Conservation (phyloP, 2,113 vertebrate species). For the Rhynchomys soricoides region DNA sequence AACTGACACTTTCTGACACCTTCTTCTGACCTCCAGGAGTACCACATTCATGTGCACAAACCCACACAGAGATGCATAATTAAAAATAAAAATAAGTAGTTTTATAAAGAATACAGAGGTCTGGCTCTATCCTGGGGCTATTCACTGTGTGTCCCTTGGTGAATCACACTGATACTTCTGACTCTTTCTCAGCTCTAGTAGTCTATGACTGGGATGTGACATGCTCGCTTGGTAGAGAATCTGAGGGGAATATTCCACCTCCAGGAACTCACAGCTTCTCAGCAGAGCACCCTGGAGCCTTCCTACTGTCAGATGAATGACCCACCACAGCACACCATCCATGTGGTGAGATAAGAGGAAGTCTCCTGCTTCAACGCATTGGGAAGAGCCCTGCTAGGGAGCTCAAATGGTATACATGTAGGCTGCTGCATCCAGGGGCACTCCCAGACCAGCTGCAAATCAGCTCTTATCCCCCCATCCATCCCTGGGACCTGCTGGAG, state of each 20-base stretch:
- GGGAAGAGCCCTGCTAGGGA: background rate
- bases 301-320: too few species aligned
- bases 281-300: background rate
- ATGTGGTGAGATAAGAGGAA: background rate
- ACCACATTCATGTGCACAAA: background rate
- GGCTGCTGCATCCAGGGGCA: background rate
- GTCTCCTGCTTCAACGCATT: too few species aligned
- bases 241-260: background rate
- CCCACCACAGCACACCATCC: background rate
- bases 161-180: background rate
- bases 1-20: background rate
- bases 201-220: rapidly evolving
- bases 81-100: background rate
- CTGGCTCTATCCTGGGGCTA: background rate
- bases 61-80: background rate
- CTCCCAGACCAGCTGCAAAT: background rate
- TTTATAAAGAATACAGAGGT: background rate
- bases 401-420: rapidly evolving
- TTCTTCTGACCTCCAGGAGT: background rate
- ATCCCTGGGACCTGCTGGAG: rapidly evolving
- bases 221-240: background rate
- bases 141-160: background rate
- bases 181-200: background rate
- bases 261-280: background rate
- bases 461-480: background rate